A percentile compares a stretch with the other conserved stretches of the same genome.
These are phyloP conservation scores for Drosophila mayri DNA, from an alignment of 1,140 invertebrate genomes.

Conservation along the genomic window DNA sequence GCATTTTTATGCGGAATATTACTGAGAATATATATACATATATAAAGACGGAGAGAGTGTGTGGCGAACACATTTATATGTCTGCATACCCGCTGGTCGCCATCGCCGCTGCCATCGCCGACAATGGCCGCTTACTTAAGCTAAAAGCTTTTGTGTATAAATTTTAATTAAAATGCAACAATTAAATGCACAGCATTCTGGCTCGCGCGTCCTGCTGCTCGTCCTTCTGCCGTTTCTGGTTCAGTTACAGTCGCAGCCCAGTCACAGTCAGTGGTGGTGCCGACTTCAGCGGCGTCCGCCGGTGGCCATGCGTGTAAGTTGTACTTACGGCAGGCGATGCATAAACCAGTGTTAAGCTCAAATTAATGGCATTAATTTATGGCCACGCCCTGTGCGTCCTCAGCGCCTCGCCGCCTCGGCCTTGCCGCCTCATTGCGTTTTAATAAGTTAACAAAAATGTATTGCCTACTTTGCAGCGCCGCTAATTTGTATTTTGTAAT, in stretches of 20 bases:
- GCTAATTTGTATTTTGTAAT: slow-evolving; percentile 82
- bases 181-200: slow-evolving; percentile 59
- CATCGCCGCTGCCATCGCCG: slow-evolving; percentile 21
- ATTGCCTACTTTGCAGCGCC: slow-evolving; percentile 60
- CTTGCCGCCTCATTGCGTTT: slow-evolving; percentile 50
- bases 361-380: slow-evolving; percentile 82
- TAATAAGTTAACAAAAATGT: slow-evolving; percentile 80
- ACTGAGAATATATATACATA: slow-evolving; percentile 5
- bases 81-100: slow-evolving; percentile 32
- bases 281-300: slow-evolving; percentile 19
- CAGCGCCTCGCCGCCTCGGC: background rate
- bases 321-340: slow-evolving; percentile 69
- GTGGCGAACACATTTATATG: slow-evolving; percentile 18
- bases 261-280: slow-evolving; percentile 4
- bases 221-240: slow-evolving; percentile 16
- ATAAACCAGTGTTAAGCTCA: slow-evolving; percentile 79
- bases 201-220: slow-evolving; percentile 5
- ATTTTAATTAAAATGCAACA: slow-evolving; percentile 73
- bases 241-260: slow-evolving; percentile 7
- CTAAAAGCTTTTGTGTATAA: slow-evolving; percentile 83
- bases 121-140: slow-evolving; percentile 74
- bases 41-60: background rate
- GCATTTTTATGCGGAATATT: slow-evolving; percentile 44
- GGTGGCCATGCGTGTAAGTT: slow-evolving; percentile 57
- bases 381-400: slow-evolving; percentile 21